Conservation (phyloP, 2,797 vertebrate genomes). For the Falco novaeseelandiae region DNA sequence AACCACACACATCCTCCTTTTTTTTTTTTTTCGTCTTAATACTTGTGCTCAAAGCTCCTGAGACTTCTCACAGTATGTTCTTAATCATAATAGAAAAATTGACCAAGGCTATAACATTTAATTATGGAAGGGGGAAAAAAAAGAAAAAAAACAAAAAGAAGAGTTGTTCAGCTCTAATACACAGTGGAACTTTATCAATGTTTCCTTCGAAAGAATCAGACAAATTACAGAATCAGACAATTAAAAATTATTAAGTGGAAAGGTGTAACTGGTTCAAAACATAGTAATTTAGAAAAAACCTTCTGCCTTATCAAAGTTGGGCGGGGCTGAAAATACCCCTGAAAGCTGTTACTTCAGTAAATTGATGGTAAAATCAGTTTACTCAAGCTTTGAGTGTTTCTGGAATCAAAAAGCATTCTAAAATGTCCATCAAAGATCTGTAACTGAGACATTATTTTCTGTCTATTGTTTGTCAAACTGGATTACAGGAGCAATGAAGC, state of each 20-base stretch:
- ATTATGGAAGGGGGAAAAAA: neutral
- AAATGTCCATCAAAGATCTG: neutral
- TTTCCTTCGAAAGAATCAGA: neutral
- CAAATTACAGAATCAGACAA: neutral
- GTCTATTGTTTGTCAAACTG: neutral
- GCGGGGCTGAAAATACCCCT: neutral
- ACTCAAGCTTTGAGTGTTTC: neutral
- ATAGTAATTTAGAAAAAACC: neutral
- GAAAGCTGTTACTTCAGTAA: neutral
- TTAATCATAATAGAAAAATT: neutral
- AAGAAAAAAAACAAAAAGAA: neutral
- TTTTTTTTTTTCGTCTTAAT: no score
- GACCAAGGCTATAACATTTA: neutral
- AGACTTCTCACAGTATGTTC: neutral
- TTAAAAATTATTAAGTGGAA: neutral
- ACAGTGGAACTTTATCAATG: neutral
- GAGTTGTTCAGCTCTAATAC: neutral
- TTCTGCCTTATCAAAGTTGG: neutral
- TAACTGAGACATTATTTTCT: neutral
- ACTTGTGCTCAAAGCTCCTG: neutral
- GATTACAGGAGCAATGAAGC: neutral
- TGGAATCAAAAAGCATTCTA: neutral
- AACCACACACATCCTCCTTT: fast-evolving
- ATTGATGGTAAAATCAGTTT: neutral
- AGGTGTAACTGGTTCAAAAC: neutral